phyloP scores from a whole-genome alignment of 2,888 invertebrate genomes.

The Hirtodrosophila histrioides region DNA sequence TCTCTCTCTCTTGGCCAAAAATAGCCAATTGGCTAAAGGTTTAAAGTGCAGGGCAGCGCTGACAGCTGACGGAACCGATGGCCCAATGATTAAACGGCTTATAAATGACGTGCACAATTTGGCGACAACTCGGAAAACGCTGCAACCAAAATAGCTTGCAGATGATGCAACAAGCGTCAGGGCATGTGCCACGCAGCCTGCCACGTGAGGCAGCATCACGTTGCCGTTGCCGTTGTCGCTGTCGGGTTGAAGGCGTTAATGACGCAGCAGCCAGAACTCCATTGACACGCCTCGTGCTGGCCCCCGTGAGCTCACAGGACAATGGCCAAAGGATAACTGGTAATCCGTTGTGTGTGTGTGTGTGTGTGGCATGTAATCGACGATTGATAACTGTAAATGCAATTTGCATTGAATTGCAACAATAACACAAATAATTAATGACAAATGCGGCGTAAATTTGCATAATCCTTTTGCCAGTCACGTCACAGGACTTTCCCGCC shows the following conservation, averaged over 20 bases:
- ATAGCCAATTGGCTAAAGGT: slow-evolving; percentile 35
- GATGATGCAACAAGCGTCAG: no score
- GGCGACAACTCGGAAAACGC: slow-evolving; percentile 17
- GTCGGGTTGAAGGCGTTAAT: no score
- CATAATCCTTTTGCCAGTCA: slow-evolving; percentile 30
- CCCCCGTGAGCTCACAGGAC: neutral
- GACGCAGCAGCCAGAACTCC: neutral
- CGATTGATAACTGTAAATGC: slow-evolving; percentile 17
- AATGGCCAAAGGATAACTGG: slow-evolving; percentile 40
- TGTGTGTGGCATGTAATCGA: slow-evolving; percentile 27
- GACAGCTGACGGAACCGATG: slow-evolving; percentile 71
- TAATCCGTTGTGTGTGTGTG: slow-evolving; percentile 28
- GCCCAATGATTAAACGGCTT: slow-evolving; percentile 71
- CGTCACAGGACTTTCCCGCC: slow-evolving; percentile 26
- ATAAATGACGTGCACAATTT: slow-evolving; percentile 68
- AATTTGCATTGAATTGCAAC: slow-evolving; percentile 31
- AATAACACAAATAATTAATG: slow-evolving; percentile 41
- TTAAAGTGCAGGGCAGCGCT: slow-evolving; percentile 52
- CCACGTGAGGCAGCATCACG: slow-evolving; percentile 25
- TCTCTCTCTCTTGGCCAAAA: slow-evolving; percentile 29
- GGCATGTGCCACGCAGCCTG: slow-evolving; percentile 8
- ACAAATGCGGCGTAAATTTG: slow-evolving; percentile 28
- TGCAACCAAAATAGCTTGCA: slow-evolving; percentile 22
- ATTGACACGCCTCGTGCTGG: neutral
- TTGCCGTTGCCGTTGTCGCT: no score